Evolutionary conservation across 2,888 invertebrate species (phyloP).

Genomic region (Drosophila multiciliata): DNA sequence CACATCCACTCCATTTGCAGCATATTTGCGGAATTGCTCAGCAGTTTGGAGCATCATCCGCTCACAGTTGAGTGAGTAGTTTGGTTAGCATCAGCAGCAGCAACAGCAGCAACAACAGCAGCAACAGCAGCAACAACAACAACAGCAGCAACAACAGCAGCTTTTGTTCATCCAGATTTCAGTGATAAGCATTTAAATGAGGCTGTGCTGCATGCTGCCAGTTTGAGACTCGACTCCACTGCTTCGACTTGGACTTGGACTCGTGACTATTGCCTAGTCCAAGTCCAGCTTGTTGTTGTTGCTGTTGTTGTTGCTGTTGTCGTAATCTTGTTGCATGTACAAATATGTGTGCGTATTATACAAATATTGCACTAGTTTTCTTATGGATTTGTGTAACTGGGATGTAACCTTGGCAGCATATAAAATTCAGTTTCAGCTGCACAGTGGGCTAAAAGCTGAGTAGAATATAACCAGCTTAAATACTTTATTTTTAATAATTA

Average conservation of each 20-base stretch:
- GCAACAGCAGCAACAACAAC: constrained; percentile 37
- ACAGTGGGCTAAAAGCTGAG: constrained; percentile 51
- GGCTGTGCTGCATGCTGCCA: constrained; percentile 39
- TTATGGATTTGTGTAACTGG: constrained; percentile 79
- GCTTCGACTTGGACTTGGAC: constrained; percentile 16
- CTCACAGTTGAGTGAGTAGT: constrained; percentile 71
- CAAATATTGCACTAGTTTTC: constrained; percentile 79
- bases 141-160: constrained; percentile 53
- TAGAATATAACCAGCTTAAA: neutral
- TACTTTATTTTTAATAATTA: neutral
- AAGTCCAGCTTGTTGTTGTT: neutral
- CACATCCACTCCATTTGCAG: constrained; percentile 20
- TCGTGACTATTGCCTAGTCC: constrained; percentile 48
- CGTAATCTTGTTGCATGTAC: constrained; percentile 55
- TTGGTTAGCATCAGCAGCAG: constrained; percentile 55
- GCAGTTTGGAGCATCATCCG: constrained; percentile 44
- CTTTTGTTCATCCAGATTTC: constrained; percentile 81
- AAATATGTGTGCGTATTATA: constrained; percentile 72
- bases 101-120: constrained; percentile 40
- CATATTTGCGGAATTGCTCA: constrained; percentile 67
- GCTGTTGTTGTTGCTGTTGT: constrained; percentile 15
- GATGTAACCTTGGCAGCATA: constrained; percentile 75
- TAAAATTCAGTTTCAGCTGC: constrained; percentile 40
- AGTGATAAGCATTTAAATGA: constrained; percentile 82
- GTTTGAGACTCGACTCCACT: constrained; percentile 21